Base-by-base conservation (phyloP, 2,888 invertebrate genomes). In the Stenurella melanura region DNA sequence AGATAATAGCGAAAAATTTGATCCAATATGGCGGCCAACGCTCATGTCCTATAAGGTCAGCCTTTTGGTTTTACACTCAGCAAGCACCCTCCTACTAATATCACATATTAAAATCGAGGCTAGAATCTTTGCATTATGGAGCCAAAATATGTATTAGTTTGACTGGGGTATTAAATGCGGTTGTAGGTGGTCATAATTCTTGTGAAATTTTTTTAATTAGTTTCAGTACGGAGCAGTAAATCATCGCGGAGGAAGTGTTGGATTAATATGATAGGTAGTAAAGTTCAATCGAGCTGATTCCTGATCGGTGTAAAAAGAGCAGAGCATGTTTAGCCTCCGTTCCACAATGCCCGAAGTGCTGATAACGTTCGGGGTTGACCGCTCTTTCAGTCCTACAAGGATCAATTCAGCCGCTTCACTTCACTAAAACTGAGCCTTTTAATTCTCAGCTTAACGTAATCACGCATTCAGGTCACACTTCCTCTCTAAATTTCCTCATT, bases 391-490 rank as follows among this genome's bases (percentile, higher is more conserved):
- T 67, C 78, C 76, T 75, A 78, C 77, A 80, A 83, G 81, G 81
- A 83, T 83, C 83, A 80, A 82, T 83, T 81, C 79, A 74, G 72
- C 76, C 78, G 81, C 81, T 79, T 81, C 82, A 78, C 77, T 83
- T 73, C 73, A 82, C 82, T 84, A 83, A 84, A 83, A 84, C 82
- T 83, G 81, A 84, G 78, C 83, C 83, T 83, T 83, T 83, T 84
- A 84, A 83, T 84, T 84, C 83, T 54, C 73, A 78, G 80, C 81
- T 83, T 81, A 81, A 75, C 80, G 80, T 80, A 84, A 83, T 84
- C 82, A 82, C 80, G 82, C 83, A 84, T 84, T 83, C 82, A 80
- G 80, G 80, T 82, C 83, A 77, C 85, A 83, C 82, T 82, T 82
- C 80, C 78, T 77, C 82, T 79, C 80, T 77, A 82, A 83, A 83